These are phyloP conservation scores for Phrixothrix hirtus DNA, from an alignment of 2,888 invertebrate genomes.

Conservation along the genomic window DNA sequence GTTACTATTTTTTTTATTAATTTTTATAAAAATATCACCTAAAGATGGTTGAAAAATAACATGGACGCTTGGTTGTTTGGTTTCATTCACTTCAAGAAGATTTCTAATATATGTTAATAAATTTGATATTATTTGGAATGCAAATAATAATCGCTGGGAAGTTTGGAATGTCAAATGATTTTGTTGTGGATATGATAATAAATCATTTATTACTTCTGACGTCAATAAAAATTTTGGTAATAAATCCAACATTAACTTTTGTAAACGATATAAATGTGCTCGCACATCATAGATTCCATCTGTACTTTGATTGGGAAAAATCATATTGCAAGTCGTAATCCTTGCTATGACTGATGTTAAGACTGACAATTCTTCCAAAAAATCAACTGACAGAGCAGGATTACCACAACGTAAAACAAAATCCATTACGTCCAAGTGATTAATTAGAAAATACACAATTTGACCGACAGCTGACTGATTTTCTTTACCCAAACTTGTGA, in stretches of 20 bases:
- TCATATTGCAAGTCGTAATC: conserved; percentile 50
- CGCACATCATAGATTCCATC: conserved; percentile 57
- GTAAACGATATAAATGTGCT: conserved; percentile 69
- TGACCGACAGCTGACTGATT: conserved; percentile 83
- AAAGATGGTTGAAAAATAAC: conserved; percentile 61
- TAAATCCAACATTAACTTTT: conserved; percentile 74
- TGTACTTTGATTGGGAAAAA: conserved; percentile 47
- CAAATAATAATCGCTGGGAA: conserved; percentile 54
- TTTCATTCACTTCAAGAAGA: conserved; percentile 62
- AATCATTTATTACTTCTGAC: conserved; percentile 50
- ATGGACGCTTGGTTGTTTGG: conserved; percentile 59
- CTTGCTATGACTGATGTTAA: conserved; percentile 62
- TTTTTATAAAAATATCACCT: conserved; percentile 47
- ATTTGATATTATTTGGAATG: conserved; percentile 71
- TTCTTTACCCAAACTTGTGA: conserved; percentile 80
- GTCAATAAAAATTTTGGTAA: conserved; percentile 70
- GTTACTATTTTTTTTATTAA: conserved; percentile 40
- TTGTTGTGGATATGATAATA: conserved; percentile 47
- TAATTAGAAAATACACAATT: conserved; percentile 77
- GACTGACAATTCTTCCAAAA: conserved; percentile 75
- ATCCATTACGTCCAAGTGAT: conserved; percentile 81
- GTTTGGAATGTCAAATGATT: conserved; percentile 41
- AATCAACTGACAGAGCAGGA: conserved; percentile 66
- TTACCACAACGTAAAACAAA: conserved; percentile 72
- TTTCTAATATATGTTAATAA: conserved; percentile 72